Evolutionary conservation across 2,888 invertebrate species (phyloP), one percentile per base, ranked within the genome.

Genomic region (Schrankia costaestrigalis): DNA sequence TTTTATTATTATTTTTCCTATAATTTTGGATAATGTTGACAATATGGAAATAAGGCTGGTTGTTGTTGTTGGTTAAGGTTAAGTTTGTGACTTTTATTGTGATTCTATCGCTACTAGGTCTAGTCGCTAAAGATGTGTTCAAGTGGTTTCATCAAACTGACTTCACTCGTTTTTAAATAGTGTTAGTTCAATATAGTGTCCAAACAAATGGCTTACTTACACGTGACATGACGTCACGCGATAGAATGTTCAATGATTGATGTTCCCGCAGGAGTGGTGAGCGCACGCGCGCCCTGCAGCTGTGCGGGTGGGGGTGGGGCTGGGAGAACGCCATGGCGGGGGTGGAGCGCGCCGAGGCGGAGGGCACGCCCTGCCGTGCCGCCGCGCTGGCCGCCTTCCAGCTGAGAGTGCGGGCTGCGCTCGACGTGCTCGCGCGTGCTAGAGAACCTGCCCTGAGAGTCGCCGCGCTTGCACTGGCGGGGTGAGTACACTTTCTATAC

Each of bases 331-430:
- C 80, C 47, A 68, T 59, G 43, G 79, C 78, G 11, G 85, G 84
- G 42, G 81, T 84, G 46, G 85, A 83, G 76, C 89, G 92, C 56
- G 85, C 96, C 22, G 94, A 94, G 71, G 91, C 91, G 34, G 93
- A 93, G 68, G 85, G 83, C 91, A 92, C 71, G 90, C 92, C 56
- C 91, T 92, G 80, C 35, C 91, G 97, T 70, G 97, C 97, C 22
- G 97, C 97, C 19, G 96, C 97, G 37, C 93, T 98, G 35, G 95
- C 96, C 27, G 93, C 96, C 32, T 98, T 97, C 81, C 95, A 96
- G 78, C 90, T 97, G 59, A 93, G 95, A 70, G 89, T 98, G 51
- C 91, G 93, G 36, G 84, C 91, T 59, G 97, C 97, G 15, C 94
- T 97, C 35, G 94, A 96, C 62, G 94, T 97, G 62, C 90, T 98